Evolutionary conservation across 2,797 vertebrate species (phyloP), one percentile per base, ranked within the genome.

Genomic region (Xiphophorus birchmanni): DNA sequence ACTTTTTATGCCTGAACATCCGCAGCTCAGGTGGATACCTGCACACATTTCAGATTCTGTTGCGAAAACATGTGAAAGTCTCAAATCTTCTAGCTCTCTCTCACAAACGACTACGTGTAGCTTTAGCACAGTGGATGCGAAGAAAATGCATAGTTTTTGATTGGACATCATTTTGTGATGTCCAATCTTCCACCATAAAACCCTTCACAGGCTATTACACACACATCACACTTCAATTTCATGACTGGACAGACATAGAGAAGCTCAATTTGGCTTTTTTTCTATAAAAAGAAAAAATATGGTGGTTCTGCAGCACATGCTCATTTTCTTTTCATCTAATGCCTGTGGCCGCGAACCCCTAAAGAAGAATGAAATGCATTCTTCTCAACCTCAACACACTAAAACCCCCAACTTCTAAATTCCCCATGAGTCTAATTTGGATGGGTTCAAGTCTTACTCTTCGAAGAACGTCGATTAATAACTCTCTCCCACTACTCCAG

Each of bases 401-500:
- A 76, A 89, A 88, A 86, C 63, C 74, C 21, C 75, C 87, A 79
- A 92, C 80, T 89, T 77, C n/a, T 80, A 26, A 77, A 82, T 71
- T 75, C 63, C 67, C 69, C 76, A 74, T 86, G 86, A 80, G 76
- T 89, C 84, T 90, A 71, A 88, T 90, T 90, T 79, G 89, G 83
- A 88, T 74, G 85, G 85, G 84, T 83, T 74, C 50, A 52, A 35
- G 80, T 83, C 75, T 81, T 78, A 80, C n/a, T 82, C 80, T 79
- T 78, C 84, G 81, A 81, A 84, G 86, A 91, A 88, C 74, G 37
- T 63, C 79, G 86, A 85, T 81, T 82, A 88, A 84, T 87, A 81
- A 72, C 44, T 47, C 54, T 29, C 80, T 82, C 35, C 23, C 29
- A 12, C 23, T 44, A 29, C 37, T 56, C 73, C 79, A n/a, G n/a